Evolutionary conservation across 1,140 invertebrate species (phyloP), one percentile per base, ranked within the genome.

Genomic region (Rhagoletis pomonella): DNA sequence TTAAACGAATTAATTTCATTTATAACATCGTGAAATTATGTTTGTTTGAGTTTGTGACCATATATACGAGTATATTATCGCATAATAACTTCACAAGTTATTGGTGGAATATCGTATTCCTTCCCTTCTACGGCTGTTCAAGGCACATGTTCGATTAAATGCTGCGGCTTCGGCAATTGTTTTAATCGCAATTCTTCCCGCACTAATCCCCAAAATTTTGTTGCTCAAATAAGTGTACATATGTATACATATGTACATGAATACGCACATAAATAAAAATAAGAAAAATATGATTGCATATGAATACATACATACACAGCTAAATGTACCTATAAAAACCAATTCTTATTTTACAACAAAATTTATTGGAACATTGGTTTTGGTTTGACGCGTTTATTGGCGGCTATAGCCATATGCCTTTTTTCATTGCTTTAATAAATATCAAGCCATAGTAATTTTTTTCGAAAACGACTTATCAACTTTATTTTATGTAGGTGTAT

Each of bases 1-100:
- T 81, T 81, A 81, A 81, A 81, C 73, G 73, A 55, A 81, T 81
- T 81, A 81, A 81, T 81, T 81, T 81, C 73, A 81, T 81, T 81
- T 81, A 81, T 55, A 58, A 81, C 73, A 81, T 81, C 73, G 73
- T 81, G 39, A 17, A 73, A 73, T 73, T 73, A 73, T 73, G 42
- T 47, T 17, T 42, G 39, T 73, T 19, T 58, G n/a, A n/a, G 47
- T 29, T 1, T 29, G 12, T 47, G 65, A 3, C 42, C 17, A 44
- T 47, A 73, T 10, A 73, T 42, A n/a, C 50, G n/a, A 19, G 73
- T 81, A 10, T 81, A 81, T 81, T 81, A 81, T 55, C 47, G 73
- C 7, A 81, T 58, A 81, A 81, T 81, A 81, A 81, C 50, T 81
- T 29, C 4, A 81, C 5, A 50, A 55, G 47, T 81, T 81, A 81